Conservation (phyloP, 2,888 invertebrate genomes). For the Acrocyrtus sp. region DNA sequence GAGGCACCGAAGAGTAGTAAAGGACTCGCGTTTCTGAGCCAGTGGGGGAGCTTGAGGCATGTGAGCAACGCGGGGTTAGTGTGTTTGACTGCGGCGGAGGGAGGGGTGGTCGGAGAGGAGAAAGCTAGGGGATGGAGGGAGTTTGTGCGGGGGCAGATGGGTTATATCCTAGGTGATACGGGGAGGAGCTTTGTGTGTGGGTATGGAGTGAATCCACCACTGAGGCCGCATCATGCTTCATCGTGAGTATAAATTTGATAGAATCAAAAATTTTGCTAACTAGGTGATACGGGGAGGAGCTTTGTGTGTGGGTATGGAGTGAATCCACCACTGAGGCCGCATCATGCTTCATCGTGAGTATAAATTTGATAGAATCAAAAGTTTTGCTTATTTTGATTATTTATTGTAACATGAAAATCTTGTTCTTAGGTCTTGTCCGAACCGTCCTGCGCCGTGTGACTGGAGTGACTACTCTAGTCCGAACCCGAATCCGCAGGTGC, state of each 20-base stretch:
- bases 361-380: too few species aligned
- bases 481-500: conserved; percentile 69
- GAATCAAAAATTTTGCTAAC: too few species aligned
- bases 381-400: too few species aligned
- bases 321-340: conserved; percentile 70
- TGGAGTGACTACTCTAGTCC: conserved; percentile 68
- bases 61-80: conserved; percentile 56
- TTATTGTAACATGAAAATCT: too few species aligned
- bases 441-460: conserved; percentile 68
- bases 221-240: conserved; percentile 70
- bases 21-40: conserved; percentile 60
- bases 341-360: conserved; percentile 70
- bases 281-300: conserved; percentile 70
- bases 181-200: conserved; percentile 72
- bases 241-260: conserved; percentile 65
- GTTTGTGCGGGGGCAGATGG: conserved; percentile 71
- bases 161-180: conserved; percentile 70
- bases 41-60: conserved; percentile 61
- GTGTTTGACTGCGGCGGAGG: conserved; percentile 66
- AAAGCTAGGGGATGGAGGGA: conserved; percentile 66
- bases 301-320: conserved; percentile 71
- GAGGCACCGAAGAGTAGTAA: conserved; percentile 61
- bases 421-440: conserved; percentile 69
- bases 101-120: too few species aligned
- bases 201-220: conserved; percentile 70